Percentiles rank a stretch among this genome's conserved stretches.
Conservation (phyloP, 1,140 invertebrate genomes). For the Dendroctonus ponderosae region DNA sequence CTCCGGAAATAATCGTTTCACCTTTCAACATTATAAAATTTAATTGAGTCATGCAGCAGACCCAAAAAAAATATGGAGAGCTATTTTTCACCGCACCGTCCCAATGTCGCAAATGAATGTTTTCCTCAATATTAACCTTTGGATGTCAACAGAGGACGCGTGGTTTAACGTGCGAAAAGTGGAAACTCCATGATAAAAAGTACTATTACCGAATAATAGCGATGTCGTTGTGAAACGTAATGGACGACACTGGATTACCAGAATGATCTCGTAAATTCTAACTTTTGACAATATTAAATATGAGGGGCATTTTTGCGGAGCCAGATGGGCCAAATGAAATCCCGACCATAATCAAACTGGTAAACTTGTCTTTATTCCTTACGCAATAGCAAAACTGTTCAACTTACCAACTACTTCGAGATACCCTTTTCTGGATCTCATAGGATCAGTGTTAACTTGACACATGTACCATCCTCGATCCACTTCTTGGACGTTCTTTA, state of each 20-base stretch:
- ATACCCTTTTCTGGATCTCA: slow-evolving; percentile 80
- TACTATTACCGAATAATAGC: slow-evolving; percentile 7
- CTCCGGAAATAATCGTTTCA: slow-evolving; percentile 11
- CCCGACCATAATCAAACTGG: no score
- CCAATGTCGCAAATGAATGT: slow-evolving; percentile 14
- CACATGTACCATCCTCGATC: slow-evolving; percentile 86
- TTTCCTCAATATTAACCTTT: slow-evolving; percentile 14
- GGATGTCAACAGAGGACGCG: slow-evolving; percentile 1
- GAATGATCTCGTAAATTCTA: slow-evolving; percentile 3
- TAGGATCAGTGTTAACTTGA: slow-evolving; percentile 83
- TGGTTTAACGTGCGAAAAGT: slow-evolving; percentile 1
- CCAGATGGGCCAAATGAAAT: no score
- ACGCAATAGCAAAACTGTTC: no score
- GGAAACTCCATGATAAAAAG: slow-evolving; percentile 7
- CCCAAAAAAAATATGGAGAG: slow-evolving; percentile 13
- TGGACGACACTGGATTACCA: slow-evolving; percentile 2
- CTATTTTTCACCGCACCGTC: slow-evolving; percentile 11
- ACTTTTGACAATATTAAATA: background rate
- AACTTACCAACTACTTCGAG: slow-evolving; percentile 82
- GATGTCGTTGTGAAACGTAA: background rate
- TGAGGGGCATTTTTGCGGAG: background rate
- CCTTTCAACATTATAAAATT: slow-evolving; percentile 17
- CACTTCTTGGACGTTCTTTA: slow-evolving; percentile 75
- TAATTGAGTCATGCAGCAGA: slow-evolving; percentile 1
- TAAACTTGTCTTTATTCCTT: no score